Evolutionary conservation across 2,797 vertebrate genomes (phyloP).

Genomic region (Morus bassanus): DNA sequence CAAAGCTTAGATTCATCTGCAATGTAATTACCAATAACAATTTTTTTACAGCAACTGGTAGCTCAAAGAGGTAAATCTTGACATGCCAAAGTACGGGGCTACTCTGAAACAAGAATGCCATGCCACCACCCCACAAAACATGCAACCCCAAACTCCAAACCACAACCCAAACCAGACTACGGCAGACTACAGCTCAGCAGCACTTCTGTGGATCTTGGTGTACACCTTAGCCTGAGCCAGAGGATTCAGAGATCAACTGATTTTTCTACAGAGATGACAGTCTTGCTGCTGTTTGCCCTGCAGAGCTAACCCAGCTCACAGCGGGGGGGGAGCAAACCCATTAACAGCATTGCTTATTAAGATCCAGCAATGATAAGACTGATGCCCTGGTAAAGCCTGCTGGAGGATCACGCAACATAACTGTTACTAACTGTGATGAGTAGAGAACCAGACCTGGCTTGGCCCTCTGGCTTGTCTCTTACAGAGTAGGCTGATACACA

Average conservation of each 20-base stretch:
- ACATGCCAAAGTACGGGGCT: not conserved
- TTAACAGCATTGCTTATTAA: not conserved
- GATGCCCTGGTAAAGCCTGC: not conserved
- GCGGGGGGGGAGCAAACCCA: not conserved
- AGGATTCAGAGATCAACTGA: not conserved
- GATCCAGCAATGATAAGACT: not conserved
- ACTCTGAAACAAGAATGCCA: not conserved
- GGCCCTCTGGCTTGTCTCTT: not conserved
- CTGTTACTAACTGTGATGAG: not conserved
- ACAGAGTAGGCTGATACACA: not conserved
- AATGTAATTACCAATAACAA: not conserved
- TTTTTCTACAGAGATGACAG: not conserved
- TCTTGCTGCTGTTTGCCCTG: not conserved
- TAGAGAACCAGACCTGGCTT: not conserved
- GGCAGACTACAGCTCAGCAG: not conserved
- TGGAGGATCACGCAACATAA: not conserved
- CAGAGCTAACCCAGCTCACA: not conserved
- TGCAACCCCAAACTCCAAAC: not conserved
- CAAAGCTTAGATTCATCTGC: not conserved
- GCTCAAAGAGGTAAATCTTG: not conserved
- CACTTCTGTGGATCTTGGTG: not conserved
- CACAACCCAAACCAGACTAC: not conserved
- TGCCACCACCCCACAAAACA: not conserved
- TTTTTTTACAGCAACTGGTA: not conserved
- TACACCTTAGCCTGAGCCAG: not conserved